Conservation (phyloP, 2,888 invertebrate genomes). For the Pasiphila rectangulata region DNA sequence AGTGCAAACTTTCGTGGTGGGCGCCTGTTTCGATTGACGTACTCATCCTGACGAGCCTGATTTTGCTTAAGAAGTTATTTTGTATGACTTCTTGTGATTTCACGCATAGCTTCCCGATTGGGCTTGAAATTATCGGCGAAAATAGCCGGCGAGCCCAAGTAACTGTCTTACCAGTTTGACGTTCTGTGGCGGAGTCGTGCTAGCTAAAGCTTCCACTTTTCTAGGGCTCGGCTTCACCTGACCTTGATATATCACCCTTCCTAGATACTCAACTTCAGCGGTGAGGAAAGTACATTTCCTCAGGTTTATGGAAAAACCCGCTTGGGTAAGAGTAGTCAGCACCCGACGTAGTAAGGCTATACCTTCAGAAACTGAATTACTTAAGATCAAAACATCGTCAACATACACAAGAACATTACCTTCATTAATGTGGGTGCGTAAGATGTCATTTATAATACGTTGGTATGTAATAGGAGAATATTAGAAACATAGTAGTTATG, state of each 20-base stretch:
- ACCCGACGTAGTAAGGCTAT: not conserved
- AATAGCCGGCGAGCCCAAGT: not conserved
- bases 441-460: not conserved
- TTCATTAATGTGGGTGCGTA: not conserved
- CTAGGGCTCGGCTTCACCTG: constrained; percentile 28
- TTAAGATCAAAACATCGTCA: not conserved
- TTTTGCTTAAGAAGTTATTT: too few species aligned
- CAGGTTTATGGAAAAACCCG: not conserved
- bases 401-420: not conserved
- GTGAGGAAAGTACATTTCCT: constrained; percentile 14
- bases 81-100: too few species aligned
- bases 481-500: too few species aligned
- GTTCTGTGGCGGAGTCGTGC: not conserved
- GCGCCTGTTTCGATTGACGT: too few species aligned
- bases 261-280: constrained; percentile 34
- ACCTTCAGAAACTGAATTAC: not conserved
- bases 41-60: too few species aligned
- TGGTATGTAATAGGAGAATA: not conserved
- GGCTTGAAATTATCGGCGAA: too few species aligned
- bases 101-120: too few species aligned
- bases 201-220: not conserved
- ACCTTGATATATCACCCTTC: too few species aligned
- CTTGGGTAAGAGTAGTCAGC: not conserved
- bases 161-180: not conserved
- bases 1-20: too few species aligned